Evolutionary conservation across 2,888 invertebrate genomes (phyloP).

Genomic region (Agrilus biguttatus): DNA sequence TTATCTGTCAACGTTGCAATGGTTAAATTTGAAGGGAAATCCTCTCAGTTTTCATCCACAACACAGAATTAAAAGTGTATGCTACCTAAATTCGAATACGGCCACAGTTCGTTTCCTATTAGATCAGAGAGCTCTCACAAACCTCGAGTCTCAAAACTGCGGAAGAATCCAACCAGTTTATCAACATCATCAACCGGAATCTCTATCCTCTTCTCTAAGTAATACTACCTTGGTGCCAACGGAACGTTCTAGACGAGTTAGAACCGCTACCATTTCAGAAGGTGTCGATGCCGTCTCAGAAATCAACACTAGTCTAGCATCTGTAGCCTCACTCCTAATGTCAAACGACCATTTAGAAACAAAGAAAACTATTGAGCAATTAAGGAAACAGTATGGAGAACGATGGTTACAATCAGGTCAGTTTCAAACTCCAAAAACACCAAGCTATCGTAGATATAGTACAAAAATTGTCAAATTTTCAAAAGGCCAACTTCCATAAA

Average conservation of each 20-base stretch:
- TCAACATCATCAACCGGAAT: conserved; percentile 1
- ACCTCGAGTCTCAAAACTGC: conserved; percentile 32
- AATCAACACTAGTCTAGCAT: neutral
- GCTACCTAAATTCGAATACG: conserved; percentile 41
- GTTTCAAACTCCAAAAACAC: no score
- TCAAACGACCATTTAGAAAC: conserved; percentile 39
- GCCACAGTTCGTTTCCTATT: conserved; percentile 37
- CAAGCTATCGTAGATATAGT: no score
- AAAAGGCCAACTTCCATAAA: neutral
- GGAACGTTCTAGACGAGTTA: conserved; percentile 13
- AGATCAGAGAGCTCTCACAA: conserved; percentile 37
- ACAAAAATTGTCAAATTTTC: neutral
- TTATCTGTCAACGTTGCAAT: conserved; percentile 37
- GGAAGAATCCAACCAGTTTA: neutral
- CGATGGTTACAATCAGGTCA: conserved; percentile 34
- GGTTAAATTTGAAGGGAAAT: conserved; percentile 44
- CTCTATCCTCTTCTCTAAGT: no score
- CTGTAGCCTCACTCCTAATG: conserved; percentile 15
- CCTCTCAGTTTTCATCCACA: conserved; percentile 46
- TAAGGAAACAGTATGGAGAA: conserved; percentile 42
- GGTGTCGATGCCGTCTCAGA: neutral
- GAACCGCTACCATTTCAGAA: conserved; percentile 14
- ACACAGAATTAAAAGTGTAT: conserved; percentile 39
- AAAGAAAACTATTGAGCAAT: conserved; percentile 41
- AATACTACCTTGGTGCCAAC: neutral